Conservation (phyloP, 1,140 invertebrate species). For the Camponotus pennsylvanicus region DNA sequence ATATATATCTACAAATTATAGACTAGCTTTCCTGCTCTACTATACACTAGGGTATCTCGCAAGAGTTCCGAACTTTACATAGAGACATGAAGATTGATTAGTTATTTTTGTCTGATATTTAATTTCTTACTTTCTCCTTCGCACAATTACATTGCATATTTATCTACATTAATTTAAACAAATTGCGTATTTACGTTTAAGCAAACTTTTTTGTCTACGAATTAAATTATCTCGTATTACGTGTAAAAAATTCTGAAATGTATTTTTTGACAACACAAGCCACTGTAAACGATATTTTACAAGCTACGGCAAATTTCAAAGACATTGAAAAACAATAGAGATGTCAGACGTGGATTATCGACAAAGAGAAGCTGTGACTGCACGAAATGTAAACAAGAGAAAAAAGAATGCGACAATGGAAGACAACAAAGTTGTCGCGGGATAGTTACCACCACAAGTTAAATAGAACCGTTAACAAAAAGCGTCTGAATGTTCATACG, state of each 20-base stretch:
- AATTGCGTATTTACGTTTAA: background rate
- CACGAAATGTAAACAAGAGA: background rate
- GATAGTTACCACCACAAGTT: background rate
- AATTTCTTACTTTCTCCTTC: background rate
- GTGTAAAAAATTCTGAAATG: background rate
- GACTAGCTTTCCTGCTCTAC: conserved; percentile 46
- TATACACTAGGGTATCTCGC: conserved; percentile 73
- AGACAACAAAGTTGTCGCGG: background rate
- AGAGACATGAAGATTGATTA: conserved; percentile 67
- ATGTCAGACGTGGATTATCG: conserved; percentile 99
- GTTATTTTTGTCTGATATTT: background rate
- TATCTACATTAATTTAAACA: background rate
- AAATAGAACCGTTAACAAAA: background rate
- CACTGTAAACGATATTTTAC: conserved; percentile 74
- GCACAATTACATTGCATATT: background rate
- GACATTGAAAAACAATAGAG: conserved; percentile 99
- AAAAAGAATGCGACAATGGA: background rate
- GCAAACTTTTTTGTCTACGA: background rate
- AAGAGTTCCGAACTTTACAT: conserved; percentile 65
- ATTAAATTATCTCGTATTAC: background rate
- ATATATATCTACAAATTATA: background rate
- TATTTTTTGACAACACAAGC: no score
- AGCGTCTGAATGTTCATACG: background rate
- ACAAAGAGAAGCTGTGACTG: background rate
- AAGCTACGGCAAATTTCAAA: conserved; percentile 98